Base-by-base conservation (phyloP, 2,797 vertebrate genomes). In the Acestrorhynchus altus region DNA sequence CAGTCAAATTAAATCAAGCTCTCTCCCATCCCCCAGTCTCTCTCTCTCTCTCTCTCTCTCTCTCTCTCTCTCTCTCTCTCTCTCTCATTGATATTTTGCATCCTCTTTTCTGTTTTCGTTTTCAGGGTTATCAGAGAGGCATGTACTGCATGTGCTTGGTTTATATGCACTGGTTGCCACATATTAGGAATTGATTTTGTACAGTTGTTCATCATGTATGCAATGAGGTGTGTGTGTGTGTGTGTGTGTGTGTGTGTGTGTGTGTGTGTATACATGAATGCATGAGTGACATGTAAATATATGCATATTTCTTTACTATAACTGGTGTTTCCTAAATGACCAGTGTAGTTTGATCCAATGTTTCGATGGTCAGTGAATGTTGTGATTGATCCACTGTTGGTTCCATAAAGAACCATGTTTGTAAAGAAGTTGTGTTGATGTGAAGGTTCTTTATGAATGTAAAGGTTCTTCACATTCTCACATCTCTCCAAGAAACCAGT, bases 1-100 rank as follows among this genome's bases (percentile, higher is more conserved):
- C 64, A 46, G 60, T 72, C 66, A 76, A 83, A 83, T 83, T 82
- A 63, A 82, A 80, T 80, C 68, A 80, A 35, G 13, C 52, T 59
- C 56, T 65, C 10, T 28, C 69, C 56, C 46, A 31, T 24, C 63
- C 64, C 63, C 39, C 57, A 40, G 13, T 66, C 49, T 65, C 18
- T 22, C 28, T 67, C 65, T 74, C 52, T 76, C 54, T 57, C 70
- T 70, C 78, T 74, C 52, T 73, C 28, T 64, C 24, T 76, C 42
- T 73, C 54, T 49, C n/a, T 72, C 3, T 57, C 15, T 78, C 24
- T 22, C 47, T 77, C 57, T 40, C 60, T 35, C 6, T 35, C 31
- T 35, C 31, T 35, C 6, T 35, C 20, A 54, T 59, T 76, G 66
- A 61, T 54, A 44, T 74, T 72, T 51, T 64, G 20, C 65, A 78